Evolutionary conservation across 2,888 invertebrate genomes (phyloP).

Genomic region (Lithodes maja): DNA sequence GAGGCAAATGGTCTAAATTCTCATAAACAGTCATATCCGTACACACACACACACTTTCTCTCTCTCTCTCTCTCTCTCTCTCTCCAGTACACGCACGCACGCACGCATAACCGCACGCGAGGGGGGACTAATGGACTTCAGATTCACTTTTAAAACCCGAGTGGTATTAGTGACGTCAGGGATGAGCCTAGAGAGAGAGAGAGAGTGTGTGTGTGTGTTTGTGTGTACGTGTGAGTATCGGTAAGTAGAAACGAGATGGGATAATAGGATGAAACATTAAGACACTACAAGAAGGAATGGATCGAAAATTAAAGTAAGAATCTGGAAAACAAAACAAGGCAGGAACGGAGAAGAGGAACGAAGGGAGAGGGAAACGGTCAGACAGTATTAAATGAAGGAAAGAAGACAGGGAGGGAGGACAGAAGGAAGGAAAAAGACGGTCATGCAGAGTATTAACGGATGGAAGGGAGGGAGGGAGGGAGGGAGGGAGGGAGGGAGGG

Average conservation of each 20-base stretch:
- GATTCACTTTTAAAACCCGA: not conserved
- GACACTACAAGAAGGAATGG: no score
- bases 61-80: no score
- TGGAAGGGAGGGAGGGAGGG: not conserved
- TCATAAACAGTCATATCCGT: constrained; percentile 14
- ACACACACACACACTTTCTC: constrained; percentile 22
- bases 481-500: not conserved
- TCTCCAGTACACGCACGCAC: not conserved
- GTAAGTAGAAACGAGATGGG: not conserved
- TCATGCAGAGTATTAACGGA: not conserved
- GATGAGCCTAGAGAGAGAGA: not conserved
- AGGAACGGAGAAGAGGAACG: not conserved
- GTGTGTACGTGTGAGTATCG: not conserved
- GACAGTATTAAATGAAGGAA: not conserved
- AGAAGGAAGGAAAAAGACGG: not conserved
- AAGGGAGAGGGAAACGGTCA: not conserved
- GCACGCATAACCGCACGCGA: not conserved
- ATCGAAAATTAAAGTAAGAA: not conserved
- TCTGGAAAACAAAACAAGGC: not conserved
- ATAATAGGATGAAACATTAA: not conserved
- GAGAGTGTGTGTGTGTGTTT: not conserved
- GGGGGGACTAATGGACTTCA: not conserved
- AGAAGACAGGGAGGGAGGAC: not conserved
- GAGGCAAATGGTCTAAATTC: no score
- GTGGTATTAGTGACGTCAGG: constrained; percentile 20